Conservation (phyloP, 2,797 vertebrate genomes). For the Dryobates pubescens region DNA sequence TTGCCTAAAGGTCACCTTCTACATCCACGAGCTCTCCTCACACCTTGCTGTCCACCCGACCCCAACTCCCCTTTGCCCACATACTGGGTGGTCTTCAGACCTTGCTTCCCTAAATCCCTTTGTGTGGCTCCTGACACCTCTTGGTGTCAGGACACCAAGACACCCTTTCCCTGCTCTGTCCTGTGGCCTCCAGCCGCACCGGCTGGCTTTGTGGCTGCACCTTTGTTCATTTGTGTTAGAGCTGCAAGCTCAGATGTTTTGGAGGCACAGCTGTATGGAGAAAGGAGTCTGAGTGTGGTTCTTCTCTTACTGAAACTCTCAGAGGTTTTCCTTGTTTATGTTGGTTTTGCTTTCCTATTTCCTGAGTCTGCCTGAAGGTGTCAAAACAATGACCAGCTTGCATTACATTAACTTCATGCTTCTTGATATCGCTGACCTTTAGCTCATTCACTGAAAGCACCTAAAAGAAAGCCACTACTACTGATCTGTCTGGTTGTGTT, state of each 20-base stretch:
- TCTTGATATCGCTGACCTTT: background rate
- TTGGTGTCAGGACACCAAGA: no score
- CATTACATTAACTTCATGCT: background rate
- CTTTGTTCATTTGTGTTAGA: background rate
- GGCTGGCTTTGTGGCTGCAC: background rate
- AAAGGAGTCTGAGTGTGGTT: background rate
- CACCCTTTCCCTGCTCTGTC: no score
- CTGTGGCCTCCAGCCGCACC: background rate
- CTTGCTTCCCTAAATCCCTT: background rate
- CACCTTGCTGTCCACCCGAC: background rate
- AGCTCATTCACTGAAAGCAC: background rate
- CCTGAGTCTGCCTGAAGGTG: background rate
- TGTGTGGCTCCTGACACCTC: slow-evolving; percentile 27
- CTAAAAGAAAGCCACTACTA: background rate
- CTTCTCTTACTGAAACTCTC: background rate
- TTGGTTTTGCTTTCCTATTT: background rate
- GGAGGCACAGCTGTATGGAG: background rate
- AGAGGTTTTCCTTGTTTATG: background rate
- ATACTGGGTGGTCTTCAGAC: background rate
- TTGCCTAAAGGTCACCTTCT: background rate
- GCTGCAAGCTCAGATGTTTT: background rate
- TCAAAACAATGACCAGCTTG: background rate
- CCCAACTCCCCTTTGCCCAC: fast-evolving
- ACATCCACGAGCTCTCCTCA: background rate
- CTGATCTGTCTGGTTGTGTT: background rate